A percentile compares a stretch with the other conserved stretches of the same genome.
These are phyloP conservation scores for Crossocerus cetratus DNA, from an alignment of 2,888 invertebrate species.

Conservation along the genomic window DNA sequence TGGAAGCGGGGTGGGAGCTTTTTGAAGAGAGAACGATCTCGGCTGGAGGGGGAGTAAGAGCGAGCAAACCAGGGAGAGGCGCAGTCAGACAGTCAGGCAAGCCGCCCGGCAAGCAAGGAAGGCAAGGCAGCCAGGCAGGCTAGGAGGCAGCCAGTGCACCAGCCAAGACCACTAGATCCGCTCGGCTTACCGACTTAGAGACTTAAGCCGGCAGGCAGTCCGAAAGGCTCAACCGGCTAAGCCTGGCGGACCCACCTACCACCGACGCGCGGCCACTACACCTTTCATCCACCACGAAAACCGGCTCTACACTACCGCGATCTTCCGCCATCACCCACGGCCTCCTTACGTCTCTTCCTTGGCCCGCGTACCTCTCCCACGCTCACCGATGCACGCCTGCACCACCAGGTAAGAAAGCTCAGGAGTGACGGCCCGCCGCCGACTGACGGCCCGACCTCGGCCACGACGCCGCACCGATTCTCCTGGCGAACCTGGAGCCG, in stretches of 20 bases:
- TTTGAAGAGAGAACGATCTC: slow-evolving; percentile 56
- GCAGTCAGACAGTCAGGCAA: slow-evolving; percentile 74
- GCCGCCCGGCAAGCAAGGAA: slow-evolving; percentile 70
- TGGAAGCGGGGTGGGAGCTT: slow-evolving; percentile 55
- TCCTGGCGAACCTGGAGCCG: too few species aligned
- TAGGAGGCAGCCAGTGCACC: slow-evolving; percentile 77
- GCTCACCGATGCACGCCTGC: slow-evolving; percentile 28
- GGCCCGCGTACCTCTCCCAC: slow-evolving; percentile 25
- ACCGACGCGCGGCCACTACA: slow-evolving; percentile 60
- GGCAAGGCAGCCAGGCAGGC: slow-evolving; percentile 75
- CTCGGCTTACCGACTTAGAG: slow-evolving; percentile 75
- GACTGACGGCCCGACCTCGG: slow-evolving; percentile 18
- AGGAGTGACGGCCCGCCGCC: slow-evolving; percentile 31
- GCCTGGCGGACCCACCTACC: slow-evolving; percentile 70
- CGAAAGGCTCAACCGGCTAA: slow-evolving; percentile 75
- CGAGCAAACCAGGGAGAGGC: slow-evolving; percentile 68
- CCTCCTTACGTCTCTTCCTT: slow-evolving; percentile 51
- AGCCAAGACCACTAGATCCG: slow-evolving; percentile 75
- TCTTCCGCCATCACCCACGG: slow-evolving; percentile 51
- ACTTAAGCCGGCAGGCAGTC: slow-evolving; percentile 75
- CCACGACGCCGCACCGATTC: slow-evolving; percentile 8
- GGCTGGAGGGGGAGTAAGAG: slow-evolving; percentile 61
- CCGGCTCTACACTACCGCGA: slow-evolving; percentile 55
- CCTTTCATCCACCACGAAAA: slow-evolving; percentile 62
- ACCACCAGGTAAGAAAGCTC: slow-evolving; percentile 42